phyloP scores from a whole-genome alignment of 2,797 vertebrate genomes.

The Natrix natrix region DNA sequence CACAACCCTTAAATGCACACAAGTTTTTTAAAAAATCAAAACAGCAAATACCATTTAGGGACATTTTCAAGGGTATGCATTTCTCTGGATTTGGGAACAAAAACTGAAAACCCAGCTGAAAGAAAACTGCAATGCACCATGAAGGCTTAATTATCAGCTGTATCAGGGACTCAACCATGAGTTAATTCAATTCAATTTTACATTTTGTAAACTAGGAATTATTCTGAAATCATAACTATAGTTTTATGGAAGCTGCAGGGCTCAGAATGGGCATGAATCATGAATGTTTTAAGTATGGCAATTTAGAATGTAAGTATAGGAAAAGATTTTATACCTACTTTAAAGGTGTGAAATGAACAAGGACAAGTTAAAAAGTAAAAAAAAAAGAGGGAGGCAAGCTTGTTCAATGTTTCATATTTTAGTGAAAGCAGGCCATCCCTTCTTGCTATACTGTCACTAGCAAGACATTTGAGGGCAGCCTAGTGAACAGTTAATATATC shows the following conservation, averaged over 20 bases:
- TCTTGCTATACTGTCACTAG: slow-evolving; percentile 43
- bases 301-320: slow-evolving; percentile 57
- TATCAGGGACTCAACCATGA: slow-evolving; percentile 40
- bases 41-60: slow-evolving; percentile 48
- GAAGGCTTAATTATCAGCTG: slow-evolving; percentile 45
- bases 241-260: slow-evolving; percentile 19
- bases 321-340: slow-evolving; percentile 57
- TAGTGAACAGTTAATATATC: slow-evolving; percentile 63
- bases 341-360: slow-evolving; percentile 63
- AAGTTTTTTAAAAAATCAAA: slow-evolving; percentile 62
- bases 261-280: slow-evolving; percentile 25
- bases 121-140: slow-evolving; percentile 51
- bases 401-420: slow-evolving; percentile 20
- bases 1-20: slow-evolving; percentile 72
- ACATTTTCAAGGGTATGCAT: slow-evolving; percentile 63
- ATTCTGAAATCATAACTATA: neutral
- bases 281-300: slow-evolving; percentile 56
- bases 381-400: slow-evolving; percentile 18
- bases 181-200: slow-evolving; percentile 40
- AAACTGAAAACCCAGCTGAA: slow-evolving; percentile 41
- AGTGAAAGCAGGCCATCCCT: slow-evolving; percentile 66
- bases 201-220: slow-evolving; percentile 44
- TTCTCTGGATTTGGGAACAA: slow-evolving; percentile 54
- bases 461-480: slow-evolving; percentile 51
- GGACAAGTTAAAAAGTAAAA: slow-evolving; percentile 58